These are phyloP conservation scores for Hypotaenidia okinawae DNA, from an alignment of 2,797 vertebrate species.

Conservation along the genomic window DNA sequence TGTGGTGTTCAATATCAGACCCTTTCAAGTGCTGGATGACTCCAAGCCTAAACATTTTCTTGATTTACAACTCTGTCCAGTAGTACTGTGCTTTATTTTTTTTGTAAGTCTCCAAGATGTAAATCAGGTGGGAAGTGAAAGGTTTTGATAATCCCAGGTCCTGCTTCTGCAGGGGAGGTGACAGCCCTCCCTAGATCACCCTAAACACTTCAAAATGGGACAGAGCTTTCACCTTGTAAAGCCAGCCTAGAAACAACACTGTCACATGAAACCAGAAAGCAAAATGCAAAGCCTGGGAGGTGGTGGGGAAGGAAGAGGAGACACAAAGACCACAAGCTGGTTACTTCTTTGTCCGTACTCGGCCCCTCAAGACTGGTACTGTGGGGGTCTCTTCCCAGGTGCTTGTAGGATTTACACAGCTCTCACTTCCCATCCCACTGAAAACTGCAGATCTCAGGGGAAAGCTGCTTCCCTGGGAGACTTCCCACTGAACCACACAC, in stretches of 20 bases:
- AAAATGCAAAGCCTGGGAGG: neutral
- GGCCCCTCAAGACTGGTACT: neutral
- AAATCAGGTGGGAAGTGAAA: neutral
- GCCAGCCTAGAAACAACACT: neutral
- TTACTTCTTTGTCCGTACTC: neutral
- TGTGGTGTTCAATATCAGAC: slow-evolving; percentile 21
- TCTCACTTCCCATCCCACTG: neutral
- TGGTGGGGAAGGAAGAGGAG: neutral
- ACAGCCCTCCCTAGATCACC: neutral
- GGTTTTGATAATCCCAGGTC: neutral
- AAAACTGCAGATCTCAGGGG: neutral
- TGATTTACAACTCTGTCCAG: slow-evolving; percentile 13
- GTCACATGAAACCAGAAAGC: neutral
- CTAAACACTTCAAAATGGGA: neutral
- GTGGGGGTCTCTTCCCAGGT: neutral
- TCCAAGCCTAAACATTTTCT: neutral
- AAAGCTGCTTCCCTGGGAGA: neutral
- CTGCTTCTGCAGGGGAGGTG: neutral
- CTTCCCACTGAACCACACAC: neutral
- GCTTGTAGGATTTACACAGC: neutral
- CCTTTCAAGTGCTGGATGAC: neutral
- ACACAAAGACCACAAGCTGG: neutral
- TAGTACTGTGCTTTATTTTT: neutral
- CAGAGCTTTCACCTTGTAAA: neutral
- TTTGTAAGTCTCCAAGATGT: neutral